These are phyloP conservation scores for Diploscapter pachys DNA, from an alignment of 1,140 invertebrate genomes.

Conservation along the genomic window DNA sequence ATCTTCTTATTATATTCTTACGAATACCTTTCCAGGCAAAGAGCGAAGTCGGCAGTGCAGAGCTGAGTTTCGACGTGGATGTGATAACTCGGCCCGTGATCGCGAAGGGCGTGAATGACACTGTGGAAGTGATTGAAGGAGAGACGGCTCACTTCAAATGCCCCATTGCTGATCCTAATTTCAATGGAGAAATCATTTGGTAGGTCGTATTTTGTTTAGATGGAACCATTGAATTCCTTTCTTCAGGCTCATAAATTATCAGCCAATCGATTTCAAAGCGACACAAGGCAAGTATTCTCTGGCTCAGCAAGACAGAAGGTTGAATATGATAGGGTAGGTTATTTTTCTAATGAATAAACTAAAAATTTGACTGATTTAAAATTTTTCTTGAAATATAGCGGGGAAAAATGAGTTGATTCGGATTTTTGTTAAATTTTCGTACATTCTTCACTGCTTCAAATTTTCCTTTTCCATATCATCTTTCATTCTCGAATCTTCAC, in stretches of 20 bases:
- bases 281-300: background rate
- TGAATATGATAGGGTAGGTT: background rate
- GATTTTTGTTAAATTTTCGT: too few species aligned
- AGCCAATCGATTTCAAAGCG: slow-evolving; percentile 17
- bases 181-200: slow-evolving; percentile 45
- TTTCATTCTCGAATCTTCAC: background rate
- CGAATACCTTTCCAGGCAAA: slow-evolving; percentile 35
- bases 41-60: slow-evolving; percentile 59
- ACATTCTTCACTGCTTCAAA: too few species aligned
- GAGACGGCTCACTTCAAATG: slow-evolving; percentile 37
- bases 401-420: too few species aligned
- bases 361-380: too few species aligned
- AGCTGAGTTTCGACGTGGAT: slow-evolving; percentile 58
- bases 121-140: slow-evolving; percentile 37
- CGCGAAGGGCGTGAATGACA: slow-evolving; percentile 39
- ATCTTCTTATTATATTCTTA: too few species aligned
- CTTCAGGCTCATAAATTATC: slow-evolving; percentile 32
- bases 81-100: slow-evolving; percentile 52
- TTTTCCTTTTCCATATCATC: too few species aligned
- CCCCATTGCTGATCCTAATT: slow-evolving; percentile 43
- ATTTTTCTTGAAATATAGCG: too few species aligned
- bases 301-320: slow-evolving; percentile 6
- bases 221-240: slow-evolving; percentile 10
- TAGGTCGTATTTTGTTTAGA: slow-evolving; percentile 4
- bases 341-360: too few species aligned